Evolutionary conservation across 2,113 vertebrate genomes (phyloP).

Genomic region (Actenoides lindsayi): DNA sequence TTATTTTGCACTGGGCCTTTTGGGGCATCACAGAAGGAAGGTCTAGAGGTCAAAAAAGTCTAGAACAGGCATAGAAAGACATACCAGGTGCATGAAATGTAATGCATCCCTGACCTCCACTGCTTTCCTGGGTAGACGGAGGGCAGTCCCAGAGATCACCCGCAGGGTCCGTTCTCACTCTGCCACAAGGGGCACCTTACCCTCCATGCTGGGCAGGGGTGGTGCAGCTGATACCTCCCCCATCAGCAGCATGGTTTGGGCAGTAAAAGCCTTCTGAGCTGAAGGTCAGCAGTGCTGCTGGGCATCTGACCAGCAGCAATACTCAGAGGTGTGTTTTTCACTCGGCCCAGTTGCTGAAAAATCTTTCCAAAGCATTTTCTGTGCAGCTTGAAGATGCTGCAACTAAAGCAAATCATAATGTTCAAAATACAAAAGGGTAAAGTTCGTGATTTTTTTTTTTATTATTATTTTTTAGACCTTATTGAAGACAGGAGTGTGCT

Average conservation of each 20-base stretch:
- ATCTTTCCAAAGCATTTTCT: neutral
- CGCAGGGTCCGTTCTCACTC: accelerated
- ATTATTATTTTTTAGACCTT: slow-evolving; percentile 46
- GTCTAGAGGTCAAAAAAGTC: neutral
- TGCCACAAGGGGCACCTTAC: neutral
- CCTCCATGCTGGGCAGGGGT: neutral
- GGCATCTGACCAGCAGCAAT: accelerated
- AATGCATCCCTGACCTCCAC: accelerated
- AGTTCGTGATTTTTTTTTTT: slow-evolving; percentile 79
- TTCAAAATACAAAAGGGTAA: slow-evolving; percentile 80
- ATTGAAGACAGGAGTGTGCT: slow-evolving; percentile 71
- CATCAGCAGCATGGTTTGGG: neutral
- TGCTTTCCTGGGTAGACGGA: neutral
- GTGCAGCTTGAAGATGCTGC: slow-evolving; percentile 4
- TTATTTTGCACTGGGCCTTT: neutral
- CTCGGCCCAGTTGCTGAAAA: neutral
- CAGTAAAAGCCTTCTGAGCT: neutral
- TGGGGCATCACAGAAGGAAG: neutral
- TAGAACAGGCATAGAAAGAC: neutral
- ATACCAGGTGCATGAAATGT: neutral
- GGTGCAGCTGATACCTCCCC: neutral
- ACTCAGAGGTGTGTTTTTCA: neutral
- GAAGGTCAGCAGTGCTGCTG: neutral
- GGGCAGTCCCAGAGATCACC: neutral
- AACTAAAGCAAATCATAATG: slow-evolving; percentile 12